Evolutionary conservation across 2,797 vertebrate species (phyloP).

Genomic region (Chromis chromis): DNA sequence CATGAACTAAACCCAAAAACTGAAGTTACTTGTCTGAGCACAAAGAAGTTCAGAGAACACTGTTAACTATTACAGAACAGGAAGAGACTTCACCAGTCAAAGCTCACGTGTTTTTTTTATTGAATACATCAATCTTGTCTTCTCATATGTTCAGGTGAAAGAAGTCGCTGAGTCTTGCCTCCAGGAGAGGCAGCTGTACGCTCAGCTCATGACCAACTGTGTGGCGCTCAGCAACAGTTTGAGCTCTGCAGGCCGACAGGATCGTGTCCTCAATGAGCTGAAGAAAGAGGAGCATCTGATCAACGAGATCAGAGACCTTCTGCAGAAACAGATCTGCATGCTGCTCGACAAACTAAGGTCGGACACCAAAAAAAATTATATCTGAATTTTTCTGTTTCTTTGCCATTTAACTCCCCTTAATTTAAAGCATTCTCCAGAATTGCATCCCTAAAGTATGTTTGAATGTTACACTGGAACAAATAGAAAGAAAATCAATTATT

Average conservation of each 20-base stretch:
- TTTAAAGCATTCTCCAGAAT: too few species aligned
- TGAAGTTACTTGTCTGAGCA: too few species aligned
- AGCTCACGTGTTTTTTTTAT: neutral
- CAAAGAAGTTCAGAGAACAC: too few species aligned
- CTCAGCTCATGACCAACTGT: constrained; percentile 30
- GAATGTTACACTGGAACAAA: too few species aligned
- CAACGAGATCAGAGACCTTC: constrained; percentile 20
- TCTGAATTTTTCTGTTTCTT: neutral
- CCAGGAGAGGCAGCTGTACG: constrained; percentile 39
- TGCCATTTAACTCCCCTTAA: too few species aligned
- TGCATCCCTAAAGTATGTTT: too few species aligned
- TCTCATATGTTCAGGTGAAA: constrained; percentile 35
- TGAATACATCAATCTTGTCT: neutral
- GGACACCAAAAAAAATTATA: neutral
- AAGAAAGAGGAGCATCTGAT: constrained; percentile 36
- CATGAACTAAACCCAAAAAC: too few species aligned
- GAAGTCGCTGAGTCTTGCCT: constrained; percentile 18
- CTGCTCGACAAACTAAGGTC: constrained; percentile 40
- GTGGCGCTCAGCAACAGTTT: constrained; percentile 12
- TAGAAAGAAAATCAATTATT: too few species aligned
- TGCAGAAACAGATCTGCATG: constrained; percentile 35
- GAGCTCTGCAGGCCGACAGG: neutral
- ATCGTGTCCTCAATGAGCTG: constrained; percentile 13
- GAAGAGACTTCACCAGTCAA: too few species aligned
- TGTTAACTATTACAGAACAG: too few species aligned